Conservation (phyloP, 2,888 invertebrate genomes). For the Meloe dianella region DNA sequence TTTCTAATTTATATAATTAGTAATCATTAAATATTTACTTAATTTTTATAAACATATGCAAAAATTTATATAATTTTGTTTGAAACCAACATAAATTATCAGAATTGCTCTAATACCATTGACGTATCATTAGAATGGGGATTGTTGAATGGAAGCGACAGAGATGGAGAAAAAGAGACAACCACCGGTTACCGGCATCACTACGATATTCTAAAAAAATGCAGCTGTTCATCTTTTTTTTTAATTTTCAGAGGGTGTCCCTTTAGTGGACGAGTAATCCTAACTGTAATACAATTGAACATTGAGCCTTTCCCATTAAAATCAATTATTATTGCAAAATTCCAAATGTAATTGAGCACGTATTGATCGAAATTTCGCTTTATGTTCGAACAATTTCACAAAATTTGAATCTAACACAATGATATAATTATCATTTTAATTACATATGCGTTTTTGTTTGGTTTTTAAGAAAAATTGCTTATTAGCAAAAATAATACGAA, state of each 20-base stretch:
- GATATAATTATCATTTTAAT: not conserved
- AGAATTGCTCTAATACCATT: not conserved
- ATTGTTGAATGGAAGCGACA: not conserved
- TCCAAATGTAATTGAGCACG: too few relatives aligned
- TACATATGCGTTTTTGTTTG: not conserved
- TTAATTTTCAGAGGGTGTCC: not conserved
- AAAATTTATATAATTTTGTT: constrained; percentile 26
- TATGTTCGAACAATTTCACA: not conserved
- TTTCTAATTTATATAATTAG: constrained; percentile 28
- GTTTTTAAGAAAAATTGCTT: too few relatives aligned
- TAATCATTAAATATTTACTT: not conserved
- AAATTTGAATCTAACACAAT: not conserved
- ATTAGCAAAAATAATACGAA: not conserved
- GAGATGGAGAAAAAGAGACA: not conserved
- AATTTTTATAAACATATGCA: too few relatives aligned
- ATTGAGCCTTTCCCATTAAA: not conserved
- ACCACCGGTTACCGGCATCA: not conserved
- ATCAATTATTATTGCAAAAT: not conserved
- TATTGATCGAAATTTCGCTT: too few relatives aligned
- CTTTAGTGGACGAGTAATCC: not conserved
- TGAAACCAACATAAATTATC: constrained; percentile 14
- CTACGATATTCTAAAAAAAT: not conserved
- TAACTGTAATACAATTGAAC: too few relatives aligned
- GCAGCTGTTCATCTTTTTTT: constrained; percentile 1
- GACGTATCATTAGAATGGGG: not conserved